phyloP scores from a whole-genome alignment of 2,113 vertebrate genomes.

The Amphiprion ocellaris region DNA sequence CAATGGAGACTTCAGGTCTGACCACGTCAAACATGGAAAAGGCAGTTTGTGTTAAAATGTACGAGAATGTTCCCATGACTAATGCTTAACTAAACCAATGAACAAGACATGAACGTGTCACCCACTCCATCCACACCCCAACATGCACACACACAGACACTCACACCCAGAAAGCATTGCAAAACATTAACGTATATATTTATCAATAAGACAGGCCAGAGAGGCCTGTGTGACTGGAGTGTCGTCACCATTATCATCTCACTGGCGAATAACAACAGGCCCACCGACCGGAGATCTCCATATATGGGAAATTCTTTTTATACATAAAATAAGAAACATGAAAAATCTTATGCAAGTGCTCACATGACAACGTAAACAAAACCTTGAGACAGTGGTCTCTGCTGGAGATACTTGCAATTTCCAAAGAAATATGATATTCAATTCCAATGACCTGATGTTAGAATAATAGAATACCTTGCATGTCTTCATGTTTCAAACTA shows the following conservation, averaged over 20 bases:
- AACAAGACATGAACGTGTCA: constrained; percentile 44
- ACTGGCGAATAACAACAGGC: constrained; percentile 30
- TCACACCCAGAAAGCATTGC: constrained; percentile 48
- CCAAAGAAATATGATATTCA: constrained; percentile 10
- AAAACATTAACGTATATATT: constrained; percentile 59
- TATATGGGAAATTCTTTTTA: constrained; percentile 29
- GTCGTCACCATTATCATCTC: constrained; percentile 47
- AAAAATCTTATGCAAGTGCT: constrained; percentile 42
- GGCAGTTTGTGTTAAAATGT: constrained; percentile 58
- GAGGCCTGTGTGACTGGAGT: constrained; percentile 53
- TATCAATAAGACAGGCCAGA: constrained; percentile 47
- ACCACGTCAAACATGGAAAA: constrained; percentile 54
- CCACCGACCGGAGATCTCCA: constrained; percentile 20
- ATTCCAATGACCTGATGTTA: constrained; percentile 3
- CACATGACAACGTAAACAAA: constrained; percentile 49
- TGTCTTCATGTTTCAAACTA: constrained; percentile 23
- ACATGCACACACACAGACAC: background rate
- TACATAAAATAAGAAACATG: constrained; percentile 33
- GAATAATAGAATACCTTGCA: constrained; percentile 9
- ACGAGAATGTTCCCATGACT: constrained; percentile 32
- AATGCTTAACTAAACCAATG: constrained; percentile 39
- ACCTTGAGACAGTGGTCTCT: constrained; percentile 26
- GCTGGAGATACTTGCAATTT: constrained; percentile 29
- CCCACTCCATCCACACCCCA: constrained; percentile 19
- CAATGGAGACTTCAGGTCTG: constrained; percentile 34